Evolutionary conservation across 2,888 invertebrate genomes (phyloP).

Genomic region (Melanchra persicariae): DNA sequence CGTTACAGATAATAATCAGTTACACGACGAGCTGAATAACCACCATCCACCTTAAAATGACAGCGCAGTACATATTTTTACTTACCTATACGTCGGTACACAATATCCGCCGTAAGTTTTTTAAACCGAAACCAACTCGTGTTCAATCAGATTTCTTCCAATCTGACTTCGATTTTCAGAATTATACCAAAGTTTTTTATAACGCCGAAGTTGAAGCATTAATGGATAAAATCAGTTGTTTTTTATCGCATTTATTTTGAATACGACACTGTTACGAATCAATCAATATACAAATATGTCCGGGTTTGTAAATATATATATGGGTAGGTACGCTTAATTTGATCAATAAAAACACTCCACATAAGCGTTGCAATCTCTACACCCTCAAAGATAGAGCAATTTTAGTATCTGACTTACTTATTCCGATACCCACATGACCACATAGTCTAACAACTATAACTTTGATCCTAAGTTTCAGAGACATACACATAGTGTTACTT

Average conservation of each 20-base stretch:
- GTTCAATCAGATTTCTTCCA: constrained; percentile 32
- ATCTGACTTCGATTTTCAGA: constrained; percentile 29
- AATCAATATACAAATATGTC: too few relatives aligned
- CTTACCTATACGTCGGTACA: background rate
- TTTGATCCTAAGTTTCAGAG: too few relatives aligned
- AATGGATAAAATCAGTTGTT: constrained; percentile 12
- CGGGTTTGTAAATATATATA: too few relatives aligned
- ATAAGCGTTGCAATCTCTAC: too few relatives aligned
- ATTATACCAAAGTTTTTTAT: constrained; percentile 33
- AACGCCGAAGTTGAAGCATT: constrained; percentile 5
- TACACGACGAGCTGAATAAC: background rate
- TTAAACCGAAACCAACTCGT: constrained; percentile 15
- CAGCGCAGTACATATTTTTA: background rate
- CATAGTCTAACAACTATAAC: too few relatives aligned
- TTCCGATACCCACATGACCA: too few relatives aligned
- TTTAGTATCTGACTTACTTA: too few relatives aligned
- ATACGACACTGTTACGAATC: too few relatives aligned
- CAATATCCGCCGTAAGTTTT: constrained; percentile 16
- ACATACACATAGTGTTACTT: too few relatives aligned
- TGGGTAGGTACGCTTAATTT: too few relatives aligned
- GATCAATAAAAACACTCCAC: too few relatives aligned
- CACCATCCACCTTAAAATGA: background rate
- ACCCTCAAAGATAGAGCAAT: too few relatives aligned
- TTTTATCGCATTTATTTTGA: background rate
- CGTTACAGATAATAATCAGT: background rate